Evolutionary conservation across 2,888 invertebrate genomes (phyloP).

Genomic region (Drosophila meridionalis): DNA sequence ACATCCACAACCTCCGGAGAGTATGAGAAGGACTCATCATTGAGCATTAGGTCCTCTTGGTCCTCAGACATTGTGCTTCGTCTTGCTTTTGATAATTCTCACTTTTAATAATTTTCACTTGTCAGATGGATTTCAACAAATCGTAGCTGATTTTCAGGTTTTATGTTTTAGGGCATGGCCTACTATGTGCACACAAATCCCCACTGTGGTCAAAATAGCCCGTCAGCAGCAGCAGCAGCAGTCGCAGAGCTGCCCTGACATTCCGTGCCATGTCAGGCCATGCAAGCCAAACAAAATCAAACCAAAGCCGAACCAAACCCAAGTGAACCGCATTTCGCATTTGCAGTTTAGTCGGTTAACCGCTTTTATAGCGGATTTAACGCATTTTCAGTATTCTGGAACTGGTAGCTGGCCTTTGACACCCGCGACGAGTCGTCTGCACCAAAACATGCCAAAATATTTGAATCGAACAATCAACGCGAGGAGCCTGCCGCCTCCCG

Average conservation of each 20-base stretch:
- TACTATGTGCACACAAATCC: constrained; percentile 25
- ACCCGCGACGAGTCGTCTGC: background rate
- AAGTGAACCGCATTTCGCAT: constrained; percentile 68
- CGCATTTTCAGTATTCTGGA: constrained; percentile 52
- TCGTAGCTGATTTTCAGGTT: background rate
- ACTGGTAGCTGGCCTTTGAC: constrained; percentile 10
- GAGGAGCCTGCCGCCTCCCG: background rate
- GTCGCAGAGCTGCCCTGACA: constrained; percentile 20
- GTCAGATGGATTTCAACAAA: constrained; percentile 3
- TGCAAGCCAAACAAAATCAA: constrained; percentile 22
- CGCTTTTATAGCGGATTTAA: constrained; percentile 71
- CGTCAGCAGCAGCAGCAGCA: constrained; percentile 45
- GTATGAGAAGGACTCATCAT: constrained; percentile 23
- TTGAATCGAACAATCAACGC: constrained; percentile 56
- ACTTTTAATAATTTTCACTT: constrained; percentile 3
- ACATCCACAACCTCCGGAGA: constrained; percentile 41
- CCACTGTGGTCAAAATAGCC: constrained; percentile 21
- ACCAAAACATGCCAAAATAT: constrained; percentile 64
- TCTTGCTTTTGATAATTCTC: background rate
- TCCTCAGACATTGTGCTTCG: constrained; percentile 25
- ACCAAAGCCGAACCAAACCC: constrained; percentile 22
- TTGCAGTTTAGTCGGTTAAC: constrained; percentile 74
- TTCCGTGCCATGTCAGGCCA: constrained; percentile 4
- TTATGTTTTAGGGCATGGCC: constrained; percentile 1
- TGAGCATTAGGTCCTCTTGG: constrained; percentile 15